Evolutionary conservation across 2,888 invertebrate genomes (phyloP).

Genomic region (Patella depressa): DNA sequence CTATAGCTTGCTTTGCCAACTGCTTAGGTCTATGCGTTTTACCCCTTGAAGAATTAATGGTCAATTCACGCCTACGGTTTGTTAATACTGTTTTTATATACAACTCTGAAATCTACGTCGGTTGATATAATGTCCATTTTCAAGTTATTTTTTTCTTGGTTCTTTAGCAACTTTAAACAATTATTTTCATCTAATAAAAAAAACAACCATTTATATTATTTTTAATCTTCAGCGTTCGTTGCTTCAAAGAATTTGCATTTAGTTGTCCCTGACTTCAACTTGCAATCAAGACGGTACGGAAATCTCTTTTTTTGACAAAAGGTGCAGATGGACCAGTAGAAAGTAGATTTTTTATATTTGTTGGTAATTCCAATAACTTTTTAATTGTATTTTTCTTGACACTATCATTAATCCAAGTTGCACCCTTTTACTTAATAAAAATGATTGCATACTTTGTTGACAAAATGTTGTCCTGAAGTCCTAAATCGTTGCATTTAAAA

Average conservation of each 20-base stretch:
- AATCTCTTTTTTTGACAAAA: not conserved
- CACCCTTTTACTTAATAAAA: not conserved
- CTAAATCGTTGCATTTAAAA: not conserved
- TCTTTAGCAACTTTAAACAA: not conserved
- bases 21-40: not conserved
- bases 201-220: not conserved
- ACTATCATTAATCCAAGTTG: no score
- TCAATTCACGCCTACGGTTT: not conserved
- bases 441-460: not conserved
- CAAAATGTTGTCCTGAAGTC: not conserved
- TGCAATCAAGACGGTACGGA: not conserved
- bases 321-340: not conserved
- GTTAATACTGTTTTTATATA: not conserved
- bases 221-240: not conserved
- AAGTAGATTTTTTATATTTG: not conserved
- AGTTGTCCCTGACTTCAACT: not conserved
- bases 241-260: not conserved
- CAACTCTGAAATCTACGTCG: not conserved
- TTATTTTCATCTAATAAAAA: not conserved
- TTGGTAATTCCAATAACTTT: not conserved
- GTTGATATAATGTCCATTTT: not conserved
- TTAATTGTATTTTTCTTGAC: no score
- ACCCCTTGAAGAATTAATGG: not conserved
- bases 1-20: not conserved
- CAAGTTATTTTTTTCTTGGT: no score